phyloP scores from a whole-genome alignment of 2,113 vertebrate genomes.

The Himantopus leucocephalus region DNA sequence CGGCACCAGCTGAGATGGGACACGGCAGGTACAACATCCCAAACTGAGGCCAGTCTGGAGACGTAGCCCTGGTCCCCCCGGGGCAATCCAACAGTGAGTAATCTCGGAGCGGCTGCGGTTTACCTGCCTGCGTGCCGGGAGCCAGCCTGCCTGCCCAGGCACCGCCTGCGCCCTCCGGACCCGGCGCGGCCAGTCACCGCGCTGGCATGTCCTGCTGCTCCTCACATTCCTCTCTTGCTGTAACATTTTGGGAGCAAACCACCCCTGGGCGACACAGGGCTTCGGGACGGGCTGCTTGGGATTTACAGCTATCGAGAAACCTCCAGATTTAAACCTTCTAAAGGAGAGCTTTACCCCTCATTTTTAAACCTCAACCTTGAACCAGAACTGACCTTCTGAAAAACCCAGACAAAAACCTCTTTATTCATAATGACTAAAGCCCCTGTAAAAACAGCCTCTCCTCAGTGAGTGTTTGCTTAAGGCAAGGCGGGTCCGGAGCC shows the following conservation, averaged over 20 bases:
- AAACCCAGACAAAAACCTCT: neutral
- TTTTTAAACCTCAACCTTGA: neutral
- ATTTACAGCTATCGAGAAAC: neutral
- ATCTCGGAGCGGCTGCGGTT: fast-evolving
- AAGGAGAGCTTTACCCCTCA: neutral
- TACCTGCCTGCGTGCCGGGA: neutral
- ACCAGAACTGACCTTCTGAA: neutral
- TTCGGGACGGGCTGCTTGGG: neutral
- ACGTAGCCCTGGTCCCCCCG: fast-evolving
- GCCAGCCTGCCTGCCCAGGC: neutral
- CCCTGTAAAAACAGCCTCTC: neutral
- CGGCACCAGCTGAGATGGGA: neutral
- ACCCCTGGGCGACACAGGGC: neutral
- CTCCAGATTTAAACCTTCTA: neutral
- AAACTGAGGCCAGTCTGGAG: neutral
- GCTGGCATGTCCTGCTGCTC: neutral
- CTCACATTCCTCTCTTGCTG: neutral
- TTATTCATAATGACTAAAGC: neutral
- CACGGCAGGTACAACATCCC: fast-evolving
- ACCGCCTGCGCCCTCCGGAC: neutral
- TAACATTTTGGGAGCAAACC: neutral
- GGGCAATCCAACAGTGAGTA: neutral
- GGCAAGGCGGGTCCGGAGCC: neutral
- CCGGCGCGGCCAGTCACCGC: fast-evolving
- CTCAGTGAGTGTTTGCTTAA: neutral